These are phyloP conservation scores for Rhagonycha lutea DNA, from an alignment of 2,888 invertebrate genomes.

Conservation along the genomic window DNA sequence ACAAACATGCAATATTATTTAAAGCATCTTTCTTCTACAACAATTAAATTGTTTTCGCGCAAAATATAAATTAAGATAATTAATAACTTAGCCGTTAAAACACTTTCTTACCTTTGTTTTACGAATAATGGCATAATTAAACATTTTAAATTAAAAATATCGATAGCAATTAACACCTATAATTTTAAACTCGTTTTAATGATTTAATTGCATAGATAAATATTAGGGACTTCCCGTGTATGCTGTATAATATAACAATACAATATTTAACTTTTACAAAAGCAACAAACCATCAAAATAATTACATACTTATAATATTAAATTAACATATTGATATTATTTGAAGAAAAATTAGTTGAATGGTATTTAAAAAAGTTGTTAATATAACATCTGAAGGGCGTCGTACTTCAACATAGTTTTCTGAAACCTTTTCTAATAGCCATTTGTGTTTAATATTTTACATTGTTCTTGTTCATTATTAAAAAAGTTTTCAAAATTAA, in stretches of 20 bases:
- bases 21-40: not conserved
- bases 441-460: not conserved
- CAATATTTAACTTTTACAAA: not conserved
- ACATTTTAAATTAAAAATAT: not conserved
- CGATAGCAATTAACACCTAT: not conserved
- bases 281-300: not conserved
- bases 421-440: not conserved
- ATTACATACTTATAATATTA: not conserved
- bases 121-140: not conserved
- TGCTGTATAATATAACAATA: not conserved
- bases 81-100: not conserved
- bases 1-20: not conserved
- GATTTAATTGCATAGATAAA: not conserved
- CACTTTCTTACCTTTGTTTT: not conserved
- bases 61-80: not conserved
- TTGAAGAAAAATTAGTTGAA: not conserved
- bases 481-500: not conserved
- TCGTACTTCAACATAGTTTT: not conserved
- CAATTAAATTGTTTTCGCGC: not conserved
- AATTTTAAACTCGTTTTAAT: not conserved
- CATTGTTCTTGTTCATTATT: not conserved
- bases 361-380: too few species aligned
- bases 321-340: not conserved
- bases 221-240: not conserved
- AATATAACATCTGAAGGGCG: not conserved